Evolutionary conservation across 2,888 invertebrate genomes (phyloP).

Genomic region (Allolobophora icterica): DNA sequence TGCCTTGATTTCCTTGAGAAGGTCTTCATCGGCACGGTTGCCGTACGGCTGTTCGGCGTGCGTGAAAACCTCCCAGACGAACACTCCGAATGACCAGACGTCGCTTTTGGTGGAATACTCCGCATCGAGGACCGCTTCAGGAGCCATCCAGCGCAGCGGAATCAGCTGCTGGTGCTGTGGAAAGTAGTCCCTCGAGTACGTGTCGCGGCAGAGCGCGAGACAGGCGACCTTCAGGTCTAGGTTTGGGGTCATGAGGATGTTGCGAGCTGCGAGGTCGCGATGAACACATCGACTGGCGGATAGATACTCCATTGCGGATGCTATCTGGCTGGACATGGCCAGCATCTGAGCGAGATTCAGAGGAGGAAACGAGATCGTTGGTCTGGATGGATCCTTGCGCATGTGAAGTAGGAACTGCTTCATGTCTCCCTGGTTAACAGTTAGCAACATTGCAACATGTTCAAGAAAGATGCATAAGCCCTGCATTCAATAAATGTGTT

Average conservation of each 20-base stretch:
- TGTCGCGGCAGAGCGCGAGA: slow-evolving; percentile 81
- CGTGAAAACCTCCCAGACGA: slow-evolving; percentile 87
- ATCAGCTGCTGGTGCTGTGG: slow-evolving; percentile 69
- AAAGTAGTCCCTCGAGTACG: slow-evolving; percentile 87
- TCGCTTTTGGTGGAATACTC: slow-evolving; percentile 92
- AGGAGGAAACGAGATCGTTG: slow-evolving; percentile 78
- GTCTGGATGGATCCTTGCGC: slow-evolving; percentile 79
- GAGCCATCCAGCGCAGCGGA: slow-evolving; percentile 87
- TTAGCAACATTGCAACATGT: too few relatives aligned
- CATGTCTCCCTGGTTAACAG: slow-evolving; percentile 81
- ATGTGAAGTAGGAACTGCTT: slow-evolving; percentile 74
- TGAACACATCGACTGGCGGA: slow-evolving; percentile 81
- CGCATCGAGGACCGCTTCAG: slow-evolving; percentile 85
- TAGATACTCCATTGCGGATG: slow-evolving; percentile 81
- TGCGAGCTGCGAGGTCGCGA: slow-evolving; percentile 87
- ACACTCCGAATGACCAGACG: slow-evolving; percentile 86
- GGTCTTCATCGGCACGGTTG: slow-evolving; percentile 78
- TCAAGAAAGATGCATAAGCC: too few relatives aligned
- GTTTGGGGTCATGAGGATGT: slow-evolving; percentile 84
- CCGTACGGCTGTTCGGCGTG: slow-evolving; percentile 80
- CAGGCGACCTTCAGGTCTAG: slow-evolving; percentile 83
- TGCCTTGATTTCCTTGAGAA: slow-evolving; percentile 59
- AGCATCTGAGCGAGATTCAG: slow-evolving; percentile 68
- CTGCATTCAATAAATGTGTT: too few relatives aligned
- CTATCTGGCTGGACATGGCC: slow-evolving; percentile 73